phyloP scores from a whole-genome alignment of 2,888 invertebrate species.

The Mesochorus sp. region DNA sequence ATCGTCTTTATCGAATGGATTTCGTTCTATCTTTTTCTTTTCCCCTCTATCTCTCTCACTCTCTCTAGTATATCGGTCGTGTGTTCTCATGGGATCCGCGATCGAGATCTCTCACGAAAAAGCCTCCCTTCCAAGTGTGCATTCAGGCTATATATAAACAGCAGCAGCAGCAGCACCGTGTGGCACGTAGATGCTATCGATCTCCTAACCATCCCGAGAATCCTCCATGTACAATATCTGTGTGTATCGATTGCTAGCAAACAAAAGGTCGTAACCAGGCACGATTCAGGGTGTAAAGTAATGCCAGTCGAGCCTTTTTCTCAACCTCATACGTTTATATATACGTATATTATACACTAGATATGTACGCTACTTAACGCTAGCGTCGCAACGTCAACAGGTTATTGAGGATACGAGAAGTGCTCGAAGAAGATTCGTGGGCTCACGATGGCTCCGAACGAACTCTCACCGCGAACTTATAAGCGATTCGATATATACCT shows the following conservation, averaged over 20 bases:
- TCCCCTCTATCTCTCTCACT: neutral
- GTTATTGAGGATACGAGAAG: slow-evolving; percentile 55
- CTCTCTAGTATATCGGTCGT: slow-evolving; percentile 27
- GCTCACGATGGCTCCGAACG: slow-evolving; percentile 46
- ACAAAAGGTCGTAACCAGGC: slow-evolving; percentile 14
- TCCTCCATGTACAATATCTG: slow-evolving; percentile 8
- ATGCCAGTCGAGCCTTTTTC: slow-evolving; percentile 8
- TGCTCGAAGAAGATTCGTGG: slow-evolving; percentile 41
- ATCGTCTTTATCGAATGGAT: slow-evolving; percentile 38
- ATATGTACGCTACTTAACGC: slow-evolving; percentile 15
- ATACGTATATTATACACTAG: neutral
- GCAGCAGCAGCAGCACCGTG: slow-evolving; percentile 33
- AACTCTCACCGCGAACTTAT: slow-evolving; percentile 49
- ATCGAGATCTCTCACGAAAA: slow-evolving; percentile 67
- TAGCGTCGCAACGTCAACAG: slow-evolving; percentile 49
- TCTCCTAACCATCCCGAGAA: slow-evolving; percentile 49
- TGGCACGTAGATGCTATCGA: slow-evolving; percentile 65
- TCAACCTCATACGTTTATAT: neutral
- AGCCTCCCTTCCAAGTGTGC: slow-evolving; percentile 37
- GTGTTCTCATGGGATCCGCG: slow-evolving; percentile 62
- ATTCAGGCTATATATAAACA: slow-evolving; percentile 7
- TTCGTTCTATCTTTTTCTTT: slow-evolving; percentile 14
- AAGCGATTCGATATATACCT: slow-evolving; percentile 1
- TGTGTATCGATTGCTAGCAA: neutral
- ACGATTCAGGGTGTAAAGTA: neutral